Evolutionary conservation across 2,888 invertebrate genomes (phyloP).

Genomic region (Thera obeliscata): DNA sequence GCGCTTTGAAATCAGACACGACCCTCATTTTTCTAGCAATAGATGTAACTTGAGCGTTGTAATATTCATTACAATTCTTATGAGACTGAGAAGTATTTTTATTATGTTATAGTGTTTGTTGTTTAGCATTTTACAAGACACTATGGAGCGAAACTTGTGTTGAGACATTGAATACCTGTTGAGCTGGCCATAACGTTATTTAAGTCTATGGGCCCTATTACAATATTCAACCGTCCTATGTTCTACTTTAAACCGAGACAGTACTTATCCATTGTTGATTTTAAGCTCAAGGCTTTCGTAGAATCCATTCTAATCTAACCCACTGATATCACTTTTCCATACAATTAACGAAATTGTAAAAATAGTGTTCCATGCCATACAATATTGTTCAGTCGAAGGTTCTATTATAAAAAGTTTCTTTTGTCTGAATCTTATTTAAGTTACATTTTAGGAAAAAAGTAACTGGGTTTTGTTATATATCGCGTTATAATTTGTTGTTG

Average conservation of each 20-base stretch:
- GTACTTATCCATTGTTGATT: conserved; percentile 5
- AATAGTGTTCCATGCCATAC: conserved; percentile 5
- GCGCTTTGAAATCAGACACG: conserved; percentile 74
- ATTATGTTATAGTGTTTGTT: background rate
- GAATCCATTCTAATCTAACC: conserved; percentile 12
- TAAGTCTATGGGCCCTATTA: too few relatives aligned
- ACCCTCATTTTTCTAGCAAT: conserved; percentile 75
- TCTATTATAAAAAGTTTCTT: conserved; percentile 2
- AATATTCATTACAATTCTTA: conserved; percentile 50
- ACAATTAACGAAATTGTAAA: conserved; percentile 8
- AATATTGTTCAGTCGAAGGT: background rate
- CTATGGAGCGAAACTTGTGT: background rate
- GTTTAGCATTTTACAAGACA: background rate
- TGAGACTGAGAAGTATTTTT: conserved; percentile 17
- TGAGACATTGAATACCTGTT: too few relatives aligned
- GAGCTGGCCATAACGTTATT: too few relatives aligned
- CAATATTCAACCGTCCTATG: too few relatives aligned
- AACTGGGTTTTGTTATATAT: background rate
- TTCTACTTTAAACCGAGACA: background rate
- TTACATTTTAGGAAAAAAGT: conserved; percentile 1
- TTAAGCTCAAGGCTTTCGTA: conserved; percentile 13
- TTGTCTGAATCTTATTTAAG: conserved; percentile 3
- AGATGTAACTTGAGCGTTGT: conserved; percentile 68
- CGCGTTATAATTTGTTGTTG: background rate
- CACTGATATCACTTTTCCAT: background rate